Evolutionary conservation across 1,140 invertebrate species (phyloP).

Genomic region (Scaptomyza pallida): DNA sequence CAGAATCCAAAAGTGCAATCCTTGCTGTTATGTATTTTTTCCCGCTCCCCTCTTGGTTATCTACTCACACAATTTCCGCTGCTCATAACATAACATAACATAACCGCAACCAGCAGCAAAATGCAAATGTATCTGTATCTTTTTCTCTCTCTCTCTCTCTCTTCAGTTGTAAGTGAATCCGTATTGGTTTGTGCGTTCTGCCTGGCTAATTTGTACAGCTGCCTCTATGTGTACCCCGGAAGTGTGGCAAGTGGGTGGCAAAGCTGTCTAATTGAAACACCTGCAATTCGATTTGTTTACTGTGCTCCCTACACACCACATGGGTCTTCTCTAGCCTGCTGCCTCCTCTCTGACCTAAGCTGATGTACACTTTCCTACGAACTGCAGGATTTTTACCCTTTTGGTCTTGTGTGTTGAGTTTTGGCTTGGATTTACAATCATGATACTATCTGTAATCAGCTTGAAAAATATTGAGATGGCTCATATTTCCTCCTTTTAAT

Average conservation of each 20-base stretch:
- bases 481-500: no score
- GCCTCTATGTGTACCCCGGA: constrained; percentile 3
- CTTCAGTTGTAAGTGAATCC: not conserved
- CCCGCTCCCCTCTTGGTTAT: not conserved
- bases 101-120: constrained; percentile 29
- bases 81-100: constrained; percentile 12
- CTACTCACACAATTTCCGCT: constrained; percentile 30
- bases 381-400: not conserved
- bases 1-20: not conserved
- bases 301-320: not conserved
- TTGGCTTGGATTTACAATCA: not conserved
- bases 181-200: not conserved
- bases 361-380: constrained; percentile 13
- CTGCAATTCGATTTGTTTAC: constrained; percentile 18
- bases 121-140: constrained; percentile 6
- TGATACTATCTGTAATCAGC: no score
- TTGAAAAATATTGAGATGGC: no score
- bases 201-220: constrained; percentile 18
- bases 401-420: not conserved
- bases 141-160: constrained; percentile 6
- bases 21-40: constrained; percentile 5
- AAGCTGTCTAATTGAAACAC: constrained; percentile 37
- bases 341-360: not conserved
- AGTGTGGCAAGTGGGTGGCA: constrained; percentile 19
- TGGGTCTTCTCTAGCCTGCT: no score